Percentiles rank a stretch among this genome's conserved stretches.
Evolutionary conservation across 2,113 vertebrate species (phyloP).

Genomic region (Erythrolamprus reginae): DNA sequence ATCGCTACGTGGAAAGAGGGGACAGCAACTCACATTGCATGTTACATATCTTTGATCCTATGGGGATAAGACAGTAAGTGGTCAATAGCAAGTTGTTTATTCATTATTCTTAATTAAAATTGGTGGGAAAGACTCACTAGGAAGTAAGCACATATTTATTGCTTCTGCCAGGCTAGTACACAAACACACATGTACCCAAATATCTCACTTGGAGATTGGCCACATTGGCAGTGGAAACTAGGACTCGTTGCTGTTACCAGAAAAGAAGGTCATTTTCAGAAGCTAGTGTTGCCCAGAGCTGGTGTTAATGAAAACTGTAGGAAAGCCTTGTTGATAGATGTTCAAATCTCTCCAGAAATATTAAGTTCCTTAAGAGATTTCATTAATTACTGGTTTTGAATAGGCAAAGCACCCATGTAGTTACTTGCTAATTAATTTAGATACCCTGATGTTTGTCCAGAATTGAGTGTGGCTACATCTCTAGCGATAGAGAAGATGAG

Average conservation of each 20-base stretch:
- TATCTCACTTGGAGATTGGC: neutral
- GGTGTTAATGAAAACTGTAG: neutral
- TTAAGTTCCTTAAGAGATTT: neutral
- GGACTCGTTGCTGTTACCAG: neutral
- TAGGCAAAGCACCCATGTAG: slow-evolving; percentile 9
- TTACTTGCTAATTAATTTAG: slow-evolving; percentile 40
- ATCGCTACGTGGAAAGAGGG: neutral
- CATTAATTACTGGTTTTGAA: neutral
- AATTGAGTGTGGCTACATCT: slow-evolving; percentile 44
- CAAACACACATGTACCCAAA: neutral
- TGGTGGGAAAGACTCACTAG: slow-evolving; percentile 11
- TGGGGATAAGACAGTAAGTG: neutral
- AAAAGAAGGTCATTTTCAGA: slow-evolving; percentile 32
- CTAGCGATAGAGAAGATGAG: slow-evolving; percentile 27
- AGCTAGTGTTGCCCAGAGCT: slow-evolving; percentile 1
- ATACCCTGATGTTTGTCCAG: slow-evolving; percentile 37
- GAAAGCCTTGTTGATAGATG: neutral
- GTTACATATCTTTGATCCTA: neutral
- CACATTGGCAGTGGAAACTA: slow-evolving; percentile 30
- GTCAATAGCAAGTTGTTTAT: neutral
- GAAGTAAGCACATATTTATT: slow-evolving; percentile 11
- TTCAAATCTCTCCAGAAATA: neutral
- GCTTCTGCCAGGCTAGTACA: neutral
- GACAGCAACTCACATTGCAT: accelerated
- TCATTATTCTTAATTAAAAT: neutral